phyloP scores from a whole-genome alignment of 2,113 vertebrate species.

The Hemibagrus wyckioides region DNA sequence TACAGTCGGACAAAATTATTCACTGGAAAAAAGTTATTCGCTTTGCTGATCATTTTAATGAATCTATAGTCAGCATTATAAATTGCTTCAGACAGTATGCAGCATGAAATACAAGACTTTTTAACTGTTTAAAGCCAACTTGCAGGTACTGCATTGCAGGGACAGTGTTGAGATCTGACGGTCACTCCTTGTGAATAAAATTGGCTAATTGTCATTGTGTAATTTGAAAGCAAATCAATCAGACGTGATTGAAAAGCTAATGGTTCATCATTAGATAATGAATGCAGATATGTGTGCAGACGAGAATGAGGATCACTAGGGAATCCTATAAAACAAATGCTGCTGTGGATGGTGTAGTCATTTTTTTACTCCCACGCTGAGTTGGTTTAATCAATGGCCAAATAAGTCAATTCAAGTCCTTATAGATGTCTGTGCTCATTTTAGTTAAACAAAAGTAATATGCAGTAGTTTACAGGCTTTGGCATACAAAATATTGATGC shows the following conservation, averaged over 20 bases:
- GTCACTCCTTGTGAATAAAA: constrained; percentile 6
- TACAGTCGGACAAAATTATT: constrained; percentile 6
- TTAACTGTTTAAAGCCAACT: background rate
- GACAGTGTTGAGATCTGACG: background rate
- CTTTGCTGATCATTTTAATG: constrained; percentile 33
- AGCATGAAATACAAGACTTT: background rate
- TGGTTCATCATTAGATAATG: constrained; percentile 19
- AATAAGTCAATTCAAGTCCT: background rate
- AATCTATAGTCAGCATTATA: constrained; percentile 29
- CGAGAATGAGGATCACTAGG: constrained; percentile 4
- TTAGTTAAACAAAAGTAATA: background rate
- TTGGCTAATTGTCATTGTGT: background rate
- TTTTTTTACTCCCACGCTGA: background rate
- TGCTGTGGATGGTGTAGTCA: background rate
- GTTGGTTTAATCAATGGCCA: background rate
- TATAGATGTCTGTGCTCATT: constrained; percentile 1
- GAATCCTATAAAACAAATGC: background rate
- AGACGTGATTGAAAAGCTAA: constrained; percentile 21
- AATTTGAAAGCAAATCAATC: constrained; percentile 15
- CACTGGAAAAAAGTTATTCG: background rate
- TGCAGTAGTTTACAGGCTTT: background rate
- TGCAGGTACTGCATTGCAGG: constrained; percentile 34
- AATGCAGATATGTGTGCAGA: constrained; percentile 9
- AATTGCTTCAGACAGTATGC: background rate
- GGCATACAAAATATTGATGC: background rate